phyloP scores from a whole-genome alignment of 2,113 vertebrate species.

The Riparia riparia region DNA sequence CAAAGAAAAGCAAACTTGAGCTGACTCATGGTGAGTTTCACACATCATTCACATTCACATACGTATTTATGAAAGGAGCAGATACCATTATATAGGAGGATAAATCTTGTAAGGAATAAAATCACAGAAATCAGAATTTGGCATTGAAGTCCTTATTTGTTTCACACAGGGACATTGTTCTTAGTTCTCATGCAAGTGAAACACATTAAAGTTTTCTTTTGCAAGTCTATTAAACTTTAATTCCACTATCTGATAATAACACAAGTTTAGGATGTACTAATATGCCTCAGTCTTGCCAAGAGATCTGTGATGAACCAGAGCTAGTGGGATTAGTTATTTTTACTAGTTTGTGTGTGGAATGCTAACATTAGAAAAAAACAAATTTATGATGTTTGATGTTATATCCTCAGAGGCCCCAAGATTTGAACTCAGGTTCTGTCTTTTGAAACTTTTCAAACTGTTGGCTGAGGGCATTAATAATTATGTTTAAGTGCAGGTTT shows the following conservation, averaged over 20 bases:
- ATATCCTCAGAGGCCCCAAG: neutral
- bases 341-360: neutral
- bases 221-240: neutral
- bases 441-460: neutral
- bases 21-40: neutral
- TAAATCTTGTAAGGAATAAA: neutral
- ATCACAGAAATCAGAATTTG: neutral
- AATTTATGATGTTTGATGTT: neutral
- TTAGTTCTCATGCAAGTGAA: neutral
- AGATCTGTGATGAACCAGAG: neutral
- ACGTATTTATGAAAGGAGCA: neutral
- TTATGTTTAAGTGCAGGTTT: neutral
- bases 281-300: neutral
- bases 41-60: accelerated
- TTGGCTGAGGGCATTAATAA: neutral
- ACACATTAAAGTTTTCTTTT: neutral
- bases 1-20: neutral
- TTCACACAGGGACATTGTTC: neutral
- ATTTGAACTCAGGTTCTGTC: neutral
- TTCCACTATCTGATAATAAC: neutral
- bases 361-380: neutral
- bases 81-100: neutral
- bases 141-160: neutral
- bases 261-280: neutral
- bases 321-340: neutral